phyloP scores from a whole-genome alignment of 2,888 invertebrate species.

The Nymphalis urticae region DNA sequence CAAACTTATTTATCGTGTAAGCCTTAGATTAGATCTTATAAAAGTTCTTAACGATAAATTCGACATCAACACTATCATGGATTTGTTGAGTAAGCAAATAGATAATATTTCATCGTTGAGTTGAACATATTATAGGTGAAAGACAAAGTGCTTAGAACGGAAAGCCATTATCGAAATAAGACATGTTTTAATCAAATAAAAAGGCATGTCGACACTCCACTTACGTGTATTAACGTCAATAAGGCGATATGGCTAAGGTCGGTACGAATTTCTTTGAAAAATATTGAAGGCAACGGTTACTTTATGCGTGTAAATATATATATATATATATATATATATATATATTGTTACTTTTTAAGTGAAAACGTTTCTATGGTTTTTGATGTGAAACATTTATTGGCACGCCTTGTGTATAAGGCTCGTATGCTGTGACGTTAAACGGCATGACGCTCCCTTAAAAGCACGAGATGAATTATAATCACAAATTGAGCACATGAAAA shows the following conservation, averaged over 20 bases:
- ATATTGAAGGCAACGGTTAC: slow-evolving; percentile 3
- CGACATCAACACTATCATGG: not conserved
- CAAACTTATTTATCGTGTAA: no score
- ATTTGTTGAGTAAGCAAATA: not conserved
- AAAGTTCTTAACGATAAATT: no score
- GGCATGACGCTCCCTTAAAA: no score
- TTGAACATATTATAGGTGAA: slow-evolving; percentile 5
- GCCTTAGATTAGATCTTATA: no score
- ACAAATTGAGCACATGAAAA: no score
- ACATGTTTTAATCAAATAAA: slow-evolving; percentile 43
- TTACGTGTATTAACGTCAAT: slow-evolving; percentile 42
- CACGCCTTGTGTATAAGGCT: no score
- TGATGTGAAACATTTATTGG: no score
- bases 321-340: no score
- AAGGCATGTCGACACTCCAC: slow-evolving; percentile 39
- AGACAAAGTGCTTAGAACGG: slow-evolving; percentile 23
- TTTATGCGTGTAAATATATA: not conserved
- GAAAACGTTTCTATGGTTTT: no score
- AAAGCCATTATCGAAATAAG: slow-evolving; percentile 41
- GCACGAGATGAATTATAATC: no score
- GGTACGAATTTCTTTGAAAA: slow-evolving; percentile 10
- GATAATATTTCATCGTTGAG: not conserved
- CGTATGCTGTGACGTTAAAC: no score
- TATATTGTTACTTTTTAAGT: not conserved
- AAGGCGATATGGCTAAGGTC: slow-evolving; percentile 28